phyloP scores from a whole-genome alignment of 2,888 invertebrate species.

The Eustalomyia histrio region DNA sequence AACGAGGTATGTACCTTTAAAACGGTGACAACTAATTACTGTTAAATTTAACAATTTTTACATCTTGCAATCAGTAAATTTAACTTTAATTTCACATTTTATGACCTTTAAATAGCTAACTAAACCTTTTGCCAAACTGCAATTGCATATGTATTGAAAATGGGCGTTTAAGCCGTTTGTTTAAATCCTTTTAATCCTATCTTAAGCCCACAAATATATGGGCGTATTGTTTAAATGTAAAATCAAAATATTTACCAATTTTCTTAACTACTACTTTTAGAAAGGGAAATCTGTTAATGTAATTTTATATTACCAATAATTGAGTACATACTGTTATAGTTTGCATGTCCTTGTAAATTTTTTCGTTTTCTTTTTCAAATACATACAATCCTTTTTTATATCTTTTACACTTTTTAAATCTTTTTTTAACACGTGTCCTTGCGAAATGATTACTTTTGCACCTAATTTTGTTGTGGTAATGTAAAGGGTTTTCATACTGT shows the following conservation, averaged over 20 bases:
- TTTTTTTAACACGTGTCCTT: constrained; percentile 58
- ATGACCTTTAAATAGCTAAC: background rate
- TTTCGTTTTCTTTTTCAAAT: background rate
- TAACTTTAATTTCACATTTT: background rate
- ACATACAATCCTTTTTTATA: constrained; percentile 42
- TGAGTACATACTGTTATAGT: background rate
- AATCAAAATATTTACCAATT: constrained; percentile 55
- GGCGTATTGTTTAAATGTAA: constrained; percentile 54
- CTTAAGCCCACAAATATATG: constrained; percentile 1
- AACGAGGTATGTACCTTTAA: background rate
- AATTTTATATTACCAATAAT: background rate
- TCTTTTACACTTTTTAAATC: constrained; percentile 5
- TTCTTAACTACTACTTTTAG: constrained; percentile 13
- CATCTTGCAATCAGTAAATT: background rate
- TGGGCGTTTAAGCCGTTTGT: background rate
- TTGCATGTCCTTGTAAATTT: background rate
- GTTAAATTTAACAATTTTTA: constrained; percentile 5
- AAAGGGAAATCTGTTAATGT: background rate
- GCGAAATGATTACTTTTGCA: constrained; percentile 40
- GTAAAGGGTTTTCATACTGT: constrained; percentile 26
- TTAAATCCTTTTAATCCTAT: constrained; percentile 51
- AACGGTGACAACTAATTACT: constrained; percentile 44
- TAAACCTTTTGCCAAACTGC: constrained; percentile 4
- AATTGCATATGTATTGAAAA: background rate
- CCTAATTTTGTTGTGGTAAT: constrained; percentile 44